These are phyloP conservation scores for Hyperoodon ampullatus DNA, from an alignment of 2,113 vertebrate genomes.

Conservation along the genomic window DNA sequence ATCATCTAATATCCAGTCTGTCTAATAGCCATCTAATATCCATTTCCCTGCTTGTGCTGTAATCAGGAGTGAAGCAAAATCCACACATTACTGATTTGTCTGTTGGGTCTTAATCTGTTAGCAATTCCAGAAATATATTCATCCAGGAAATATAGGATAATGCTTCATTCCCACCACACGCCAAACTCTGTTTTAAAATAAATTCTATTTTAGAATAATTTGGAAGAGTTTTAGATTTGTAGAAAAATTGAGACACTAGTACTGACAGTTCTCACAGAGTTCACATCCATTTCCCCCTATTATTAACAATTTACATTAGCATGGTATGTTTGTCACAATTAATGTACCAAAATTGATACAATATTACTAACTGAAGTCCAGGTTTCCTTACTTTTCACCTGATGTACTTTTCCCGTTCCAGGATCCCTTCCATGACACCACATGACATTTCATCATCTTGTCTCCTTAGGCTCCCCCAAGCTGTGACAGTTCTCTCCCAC, in stretches of 20 bases:
- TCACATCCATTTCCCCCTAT: too few relatives aligned
- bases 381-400: not conserved
- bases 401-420: not conserved
- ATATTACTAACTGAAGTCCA: not conserved
- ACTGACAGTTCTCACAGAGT: not conserved
- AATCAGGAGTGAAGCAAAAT: rapidly evolving
- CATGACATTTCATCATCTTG: not conserved
- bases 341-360: not conserved
- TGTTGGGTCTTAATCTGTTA: not conserved
- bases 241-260: not conserved
- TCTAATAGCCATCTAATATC: rapidly evolving
- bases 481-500: not conserved
- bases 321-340: not conserved
- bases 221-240: not conserved
- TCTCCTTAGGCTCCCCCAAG: not conserved
- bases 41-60: rapidly evolving
- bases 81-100: rapidly evolving
- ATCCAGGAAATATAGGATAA: not conserved
- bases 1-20: not conserved
- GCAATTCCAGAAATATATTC: not conserved
- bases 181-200: not conserved
- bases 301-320: not conserved
- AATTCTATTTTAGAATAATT: not conserved
- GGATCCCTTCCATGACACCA: not conserved
- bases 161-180: not conserved